Base-by-base conservation (phyloP, 2,888 invertebrate species). In the Sepioteuthis lessoniana region DNA sequence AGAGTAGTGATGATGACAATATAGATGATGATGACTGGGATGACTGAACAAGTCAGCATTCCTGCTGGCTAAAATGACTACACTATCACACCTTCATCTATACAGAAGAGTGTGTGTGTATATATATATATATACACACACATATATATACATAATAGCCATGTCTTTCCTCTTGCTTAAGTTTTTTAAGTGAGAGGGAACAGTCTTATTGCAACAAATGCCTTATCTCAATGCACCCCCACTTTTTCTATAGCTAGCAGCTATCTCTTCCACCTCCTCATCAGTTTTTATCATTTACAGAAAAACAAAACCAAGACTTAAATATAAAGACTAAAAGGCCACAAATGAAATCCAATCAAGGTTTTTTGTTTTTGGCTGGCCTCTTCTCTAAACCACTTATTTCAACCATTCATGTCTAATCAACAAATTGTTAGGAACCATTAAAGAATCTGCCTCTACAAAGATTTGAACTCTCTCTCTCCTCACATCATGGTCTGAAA, bases 11-110 rank as follows among this genome's bases (percentile, higher is more conserved):
- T 50, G 93, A 93, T 93, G 93, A 93, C 55, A 50, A 93, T 50
- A 93, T 35, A 35, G 47, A 50, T n/a, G 93, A 93, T 55, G 93
- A 93, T 60, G 93, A 93, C n/a, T 93, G 93, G 93, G 93, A 93
- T 4, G 93, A 93, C 31, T 93, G 42, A 92, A 92, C n/a, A 35
- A 28, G 46, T 4, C 31, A 31, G 91, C 31, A 31, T 0, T 90
- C 38, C 38, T 16, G 16, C 91, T 46, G 38, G 19, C 42, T n/a
- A 25, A 91, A 42, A 92, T 19, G 46, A 31, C 46, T 91, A 42
- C 37, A 46, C 19, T 28, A 13, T 47, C 38, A 28, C 42, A 35
- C 31, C 4, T 90, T 37, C 37, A 42, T 91, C 25, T 31, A 91
- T 46, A 91, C 38, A 91, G 10, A 25, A n/a, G n/a, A n/a, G n/a